phyloP scores from a whole-genome alignment of 2,113 vertebrate genomes.

The Pantherophis guttatus region DNA sequence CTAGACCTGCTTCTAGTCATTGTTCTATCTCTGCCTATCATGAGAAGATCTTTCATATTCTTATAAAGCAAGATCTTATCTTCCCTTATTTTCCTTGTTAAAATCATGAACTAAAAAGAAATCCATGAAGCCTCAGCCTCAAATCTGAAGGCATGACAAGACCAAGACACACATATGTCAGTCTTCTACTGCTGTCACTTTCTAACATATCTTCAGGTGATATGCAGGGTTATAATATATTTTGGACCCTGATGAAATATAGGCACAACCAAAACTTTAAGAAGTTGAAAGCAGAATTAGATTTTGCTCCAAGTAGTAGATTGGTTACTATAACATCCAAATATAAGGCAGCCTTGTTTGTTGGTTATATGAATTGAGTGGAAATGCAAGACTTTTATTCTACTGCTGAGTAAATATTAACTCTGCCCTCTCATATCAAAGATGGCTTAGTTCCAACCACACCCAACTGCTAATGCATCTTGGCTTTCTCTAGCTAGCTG shows the following conservation, averaged over 20 bases:
- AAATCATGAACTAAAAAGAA: not conserved
- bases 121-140: not conserved
- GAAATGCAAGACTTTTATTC: not conserved
- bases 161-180: not conserved
- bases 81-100: not conserved
- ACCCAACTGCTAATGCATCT: not conserved
- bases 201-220: not conserved
- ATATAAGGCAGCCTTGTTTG: slow-evolving; percentile 2
- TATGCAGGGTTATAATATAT: not conserved
- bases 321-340: not conserved
- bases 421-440: not conserved
- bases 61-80: not conserved
- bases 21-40: not conserved
- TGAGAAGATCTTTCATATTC: not conserved
- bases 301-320: not conserved
- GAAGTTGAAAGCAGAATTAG: not conserved
- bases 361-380: not conserved
- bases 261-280: not conserved
- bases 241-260: not conserved
- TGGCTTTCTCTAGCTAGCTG: not conserved
- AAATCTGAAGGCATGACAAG: not conserved
- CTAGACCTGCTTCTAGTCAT: not conserved
- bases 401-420: slow-evolving; percentile 12
- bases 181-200: not conserved
- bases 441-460: not conserved